Percentiles rank a stretch among this genome's conserved stretches.
Conservation (phyloP, 2,113 vertebrate species). For the Calyptomena viridis region DNA sequence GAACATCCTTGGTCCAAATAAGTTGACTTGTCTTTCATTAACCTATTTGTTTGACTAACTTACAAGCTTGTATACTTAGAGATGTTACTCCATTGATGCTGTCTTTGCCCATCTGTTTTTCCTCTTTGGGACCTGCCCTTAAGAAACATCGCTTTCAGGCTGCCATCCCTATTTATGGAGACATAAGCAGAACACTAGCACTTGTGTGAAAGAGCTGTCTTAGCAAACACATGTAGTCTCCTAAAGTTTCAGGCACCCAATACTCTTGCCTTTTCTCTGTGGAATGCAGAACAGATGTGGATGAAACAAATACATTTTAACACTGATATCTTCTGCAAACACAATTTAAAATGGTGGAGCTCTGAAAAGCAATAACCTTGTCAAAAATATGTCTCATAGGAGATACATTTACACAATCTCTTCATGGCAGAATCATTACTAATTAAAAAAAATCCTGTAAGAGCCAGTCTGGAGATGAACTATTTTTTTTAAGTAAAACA, state of each 20-base stretch:
- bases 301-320: neutral
- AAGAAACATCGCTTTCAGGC: constrained; percentile 27
- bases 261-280: neutral
- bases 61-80: neutral
- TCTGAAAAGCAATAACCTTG: neutral
- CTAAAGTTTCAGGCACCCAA: neutral
- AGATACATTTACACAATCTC: neutral
- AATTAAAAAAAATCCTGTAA: neutral
- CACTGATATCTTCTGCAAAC: neutral
- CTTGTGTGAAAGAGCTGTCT: neutral
- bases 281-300: constrained; percentile 7
- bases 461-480: neutral
- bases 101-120: constrained; percentile 63
- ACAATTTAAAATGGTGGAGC: neutral
- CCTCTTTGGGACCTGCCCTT: constrained; percentile 46
- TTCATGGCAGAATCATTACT: neutral
- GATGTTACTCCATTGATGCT: constrained; percentile 12
- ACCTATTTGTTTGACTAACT: constrained; percentile 18
- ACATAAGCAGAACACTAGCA: constrained; percentile 3
- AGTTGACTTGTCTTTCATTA: constrained; percentile 25
- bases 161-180: neutral
- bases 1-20: neutral
- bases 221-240: neutral
- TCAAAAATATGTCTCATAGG: neutral
- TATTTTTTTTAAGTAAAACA: neutral